A percentile compares a stretch with the other conserved stretches of the same genome.
These are phyloP conservation scores for Ophiodon elongatus DNA, from an alignment of 2,113 vertebrate genomes.

Conservation along the genomic window DNA sequence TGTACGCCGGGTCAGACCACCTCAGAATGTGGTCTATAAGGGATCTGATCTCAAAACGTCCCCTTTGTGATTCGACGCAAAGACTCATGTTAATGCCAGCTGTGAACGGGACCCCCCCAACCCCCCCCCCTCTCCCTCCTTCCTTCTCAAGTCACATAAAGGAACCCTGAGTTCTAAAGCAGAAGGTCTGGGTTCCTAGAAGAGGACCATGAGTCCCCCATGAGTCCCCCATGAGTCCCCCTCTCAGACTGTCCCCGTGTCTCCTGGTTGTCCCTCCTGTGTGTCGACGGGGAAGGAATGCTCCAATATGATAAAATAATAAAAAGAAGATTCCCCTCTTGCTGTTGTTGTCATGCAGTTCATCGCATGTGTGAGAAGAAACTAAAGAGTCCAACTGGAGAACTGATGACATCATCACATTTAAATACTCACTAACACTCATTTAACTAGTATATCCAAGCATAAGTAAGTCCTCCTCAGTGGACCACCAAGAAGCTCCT, in stretches of 20 bases:
- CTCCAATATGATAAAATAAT: conserved; percentile 27
- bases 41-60: neutral
- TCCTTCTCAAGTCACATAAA: too few relatives aligned
- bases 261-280: conserved; percentile 39
- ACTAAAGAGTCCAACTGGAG: conserved; percentile 49
- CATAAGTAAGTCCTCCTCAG: conserved; percentile 29
- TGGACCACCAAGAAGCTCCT: too few relatives aligned
- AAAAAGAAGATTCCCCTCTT: conserved; percentile 44
- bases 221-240: too few relatives aligned
- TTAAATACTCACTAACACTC: conserved; percentile 19
- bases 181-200: too few relatives aligned
- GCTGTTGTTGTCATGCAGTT: conserved; percentile 85
- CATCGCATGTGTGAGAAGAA: conserved; percentile 89
- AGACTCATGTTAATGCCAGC: neutral
- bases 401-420: conserved; percentile 39
- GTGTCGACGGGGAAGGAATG: conserved; percentile 49
- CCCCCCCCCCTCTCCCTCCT: too few relatives aligned
- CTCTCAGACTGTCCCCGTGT: neutral
- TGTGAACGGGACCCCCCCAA: neutral
- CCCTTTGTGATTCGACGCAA: neutral
- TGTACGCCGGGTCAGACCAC: too few relatives aligned
- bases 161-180: too few relatives aligned
- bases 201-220: too few relatives aligned
- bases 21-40: too few relatives aligned
- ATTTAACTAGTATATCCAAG: conserved; percentile 35